phyloP scores from a whole-genome alignment of 2,113 vertebrate species.

The Emydocephalus ijimae region DNA sequence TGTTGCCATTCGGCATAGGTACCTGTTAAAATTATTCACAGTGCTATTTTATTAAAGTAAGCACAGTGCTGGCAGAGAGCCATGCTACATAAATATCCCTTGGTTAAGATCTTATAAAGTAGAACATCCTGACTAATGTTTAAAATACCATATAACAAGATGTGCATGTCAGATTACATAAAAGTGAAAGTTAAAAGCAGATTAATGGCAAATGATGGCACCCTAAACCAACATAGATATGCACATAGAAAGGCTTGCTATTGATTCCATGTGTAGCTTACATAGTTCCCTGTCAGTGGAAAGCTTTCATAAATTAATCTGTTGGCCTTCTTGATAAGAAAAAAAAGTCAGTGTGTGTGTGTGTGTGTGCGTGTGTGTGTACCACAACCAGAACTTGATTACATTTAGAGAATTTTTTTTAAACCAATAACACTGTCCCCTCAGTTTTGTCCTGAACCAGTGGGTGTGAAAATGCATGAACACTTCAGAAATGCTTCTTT shows the following conservation, averaged over 20 bases:
- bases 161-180: constrained; percentile 55
- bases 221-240: constrained; percentile 8
- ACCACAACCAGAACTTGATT: constrained; percentile 24
- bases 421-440: constrained; percentile 18
- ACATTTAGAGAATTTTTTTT: constrained; percentile 12
- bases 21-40: constrained; percentile 64
- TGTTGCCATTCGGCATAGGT: constrained; percentile 57
- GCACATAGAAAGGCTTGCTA: constrained; percentile 32
- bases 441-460: constrained; percentile 34
- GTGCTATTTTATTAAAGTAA: constrained; percentile 67
- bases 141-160: constrained; percentile 58
- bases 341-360: neutral
- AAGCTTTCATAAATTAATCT: neutral
- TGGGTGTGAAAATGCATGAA: neutral
- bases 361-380: neutral
- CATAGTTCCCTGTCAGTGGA: constrained; percentile 26
- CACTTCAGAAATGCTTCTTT: neutral
- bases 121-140: constrained; percentile 60
- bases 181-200: constrained; percentile 61
- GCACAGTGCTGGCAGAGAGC: constrained; percentile 64
- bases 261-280: constrained; percentile 46
- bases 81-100: constrained; percentile 68
- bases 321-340: constrained; percentile 24
- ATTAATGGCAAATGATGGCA: constrained; percentile 59
- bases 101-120: constrained; percentile 65